Evolutionary conservation across 2,113 vertebrate species (phyloP), one percentile per base, ranked within the genome.

Genomic region (Crypturellus undulatus): DNA sequence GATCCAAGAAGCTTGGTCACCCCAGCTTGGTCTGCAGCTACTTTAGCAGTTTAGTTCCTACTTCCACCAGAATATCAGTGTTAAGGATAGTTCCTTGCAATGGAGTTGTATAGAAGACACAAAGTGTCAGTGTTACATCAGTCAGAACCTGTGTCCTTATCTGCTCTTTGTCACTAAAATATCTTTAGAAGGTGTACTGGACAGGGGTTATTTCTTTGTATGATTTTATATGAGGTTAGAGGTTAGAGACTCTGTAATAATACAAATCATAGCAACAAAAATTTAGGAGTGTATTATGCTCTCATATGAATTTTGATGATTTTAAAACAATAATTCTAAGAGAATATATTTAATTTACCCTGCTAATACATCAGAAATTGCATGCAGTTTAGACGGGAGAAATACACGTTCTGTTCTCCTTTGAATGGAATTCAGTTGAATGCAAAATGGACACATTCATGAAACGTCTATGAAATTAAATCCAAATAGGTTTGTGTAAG

Each of bases 321-420:
- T 73, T 54, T 32, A 70, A 93, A 93, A 52, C 71, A 77, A 12
- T 11, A 40, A 9, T 77, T 67, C 19, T 26, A 45, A 54, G 93
- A 81, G 8, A 72, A 77, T 38, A 38, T 9, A 20, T 59, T 84
- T 54, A 47, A 73, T 78, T 90, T 80, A 34, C n/a, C 85, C 21
- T 10, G 67, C 45, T 91, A 85, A 59, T 94, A 93, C 59, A 89
- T 96, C 91, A 94, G 84, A 92, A 86, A 82, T 92, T 92, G 42
- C 65, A 73, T 45, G 93, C 68, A 91, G 62, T 51, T 75, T 90
- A 96, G 84, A 9, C 59, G 71, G 47, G 1, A 10, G 75, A 90
- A 80, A 90, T 36, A 72, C 72, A 72, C 19, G 11, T 71, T 88
- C 42, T 89, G 3, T 81, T 88, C 65, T 92, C 32, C 58, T 43